Percentiles rank a stretch among this genome's conserved stretches.
These are phyloP conservation scores for Acrossocheilus wenchowensis DNA, from an alignment of 2,797 vertebrate species.

Conservation along the genomic window DNA sequence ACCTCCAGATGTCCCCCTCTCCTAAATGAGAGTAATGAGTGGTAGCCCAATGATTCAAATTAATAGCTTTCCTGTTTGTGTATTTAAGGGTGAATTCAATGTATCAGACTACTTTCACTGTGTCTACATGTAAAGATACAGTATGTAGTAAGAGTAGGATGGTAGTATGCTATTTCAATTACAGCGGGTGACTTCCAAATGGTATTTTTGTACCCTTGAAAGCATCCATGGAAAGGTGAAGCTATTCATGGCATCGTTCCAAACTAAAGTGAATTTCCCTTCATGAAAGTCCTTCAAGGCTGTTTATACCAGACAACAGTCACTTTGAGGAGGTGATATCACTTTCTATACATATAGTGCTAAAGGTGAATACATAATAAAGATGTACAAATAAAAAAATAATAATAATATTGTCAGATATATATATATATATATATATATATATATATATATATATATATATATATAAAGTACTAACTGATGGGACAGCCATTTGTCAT, in stretches of 20 bases:
- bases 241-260: neutral
- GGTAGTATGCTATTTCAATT: neutral
- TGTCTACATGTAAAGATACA: neutral
- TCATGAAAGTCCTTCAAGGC: neutral
- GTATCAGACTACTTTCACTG: neutral
- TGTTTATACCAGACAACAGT: neutral
- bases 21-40: neutral
- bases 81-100: neutral
- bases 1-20: neutral
- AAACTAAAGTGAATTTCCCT: conserved; percentile 16
- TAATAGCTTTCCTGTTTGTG: neutral
- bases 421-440: neutral
- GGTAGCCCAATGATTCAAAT: neutral
- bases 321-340: neutral
- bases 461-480: neutral
- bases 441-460: neutral
- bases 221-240: neutral
- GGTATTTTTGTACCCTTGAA: conserved; percentile 5
- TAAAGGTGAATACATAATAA: neutral
- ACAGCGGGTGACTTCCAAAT: neutral
- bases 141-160: neutral
- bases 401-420: neutral
- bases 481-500: neutral
- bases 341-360: neutral
- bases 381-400: neutral